Evolutionary conservation across 2,797 vertebrate species (phyloP), one percentile per base, ranked within the genome.

Genomic region (Tenualosa thibaudeaui): DNA sequence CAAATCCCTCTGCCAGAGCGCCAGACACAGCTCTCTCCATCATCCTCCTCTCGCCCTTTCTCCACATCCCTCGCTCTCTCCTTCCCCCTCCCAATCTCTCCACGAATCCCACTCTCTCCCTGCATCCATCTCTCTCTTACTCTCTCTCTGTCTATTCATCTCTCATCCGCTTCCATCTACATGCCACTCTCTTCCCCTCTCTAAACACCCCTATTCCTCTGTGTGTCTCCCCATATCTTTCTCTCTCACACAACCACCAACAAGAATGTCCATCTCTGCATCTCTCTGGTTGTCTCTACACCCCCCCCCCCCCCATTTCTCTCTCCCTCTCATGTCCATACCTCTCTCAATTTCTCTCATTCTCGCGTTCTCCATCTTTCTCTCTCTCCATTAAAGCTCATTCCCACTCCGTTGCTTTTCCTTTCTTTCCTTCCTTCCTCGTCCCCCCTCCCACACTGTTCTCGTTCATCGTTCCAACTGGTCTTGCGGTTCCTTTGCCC

Each of bases 1-100:
- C 96, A 97, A 95, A 96, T 95, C 93, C 94, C 93, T 91, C 91
- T 93, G 93, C 93, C 94, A 94, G 92, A 92, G 93, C 93, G 92
- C 92, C 85, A 83, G 93, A 93, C 94, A 95, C 37, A 5, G 68
- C 68, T 75, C 68, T 17, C 68, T 75, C 68, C 68, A 75, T 75
- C 68, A 75, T 75, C 68, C 37, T 7, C 26, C 65, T 75, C 68
- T 40, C 68, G 31, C 17, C 15, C 68, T 37, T 31, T 75, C 68
- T 17, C 37, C 5, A 5, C 17, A 56, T 62, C 93, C 94, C 84
- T 51, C 26, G 22, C 60, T 49, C 24, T 51, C 37, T 71, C 43
- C 13, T 40, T 82, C 50, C 58, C 81, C 53, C 82, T 82, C 62
- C n/a, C 58, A 7, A 8, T 19, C 5, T 19, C 0, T 4, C 2